These are phyloP conservation scores for Bujurquina vittata DNA, from an alignment of 2,113 vertebrate species.

Conservation along the genomic window DNA sequence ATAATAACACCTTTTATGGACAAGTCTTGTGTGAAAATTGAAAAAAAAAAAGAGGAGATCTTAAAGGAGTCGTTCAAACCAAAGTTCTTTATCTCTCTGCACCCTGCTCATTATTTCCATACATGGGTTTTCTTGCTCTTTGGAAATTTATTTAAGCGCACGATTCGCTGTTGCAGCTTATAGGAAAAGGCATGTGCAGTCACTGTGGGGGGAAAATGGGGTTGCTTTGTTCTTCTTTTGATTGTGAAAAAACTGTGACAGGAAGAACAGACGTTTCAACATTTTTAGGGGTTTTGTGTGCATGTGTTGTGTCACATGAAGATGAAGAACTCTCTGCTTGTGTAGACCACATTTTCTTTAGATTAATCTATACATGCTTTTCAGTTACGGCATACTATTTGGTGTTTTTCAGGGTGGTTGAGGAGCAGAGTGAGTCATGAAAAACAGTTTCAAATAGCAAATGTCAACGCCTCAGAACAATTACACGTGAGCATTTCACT, in stretches of 20 bases:
- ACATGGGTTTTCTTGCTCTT: accelerated
- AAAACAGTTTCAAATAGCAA: background rate
- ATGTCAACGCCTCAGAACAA: background rate
- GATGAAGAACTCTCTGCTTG: background rate
- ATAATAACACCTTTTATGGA: accelerated
- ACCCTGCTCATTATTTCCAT: background rate
- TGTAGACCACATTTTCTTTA: background rate
- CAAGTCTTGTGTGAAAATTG: background rate
- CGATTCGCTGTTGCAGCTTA: too few species aligned
- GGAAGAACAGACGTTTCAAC: background rate
- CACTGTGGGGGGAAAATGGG: background rate
- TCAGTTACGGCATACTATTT: background rate
- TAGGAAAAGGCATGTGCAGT: background rate
- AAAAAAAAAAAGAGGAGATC: background rate
- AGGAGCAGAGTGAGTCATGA: background rate
- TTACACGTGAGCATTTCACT: background rate
- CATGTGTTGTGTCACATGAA: background rate
- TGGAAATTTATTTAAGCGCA: background rate
- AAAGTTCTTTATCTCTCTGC: background rate
- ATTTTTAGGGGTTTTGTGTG: background rate
- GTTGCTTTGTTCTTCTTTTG: background rate
- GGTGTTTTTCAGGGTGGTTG: background rate
- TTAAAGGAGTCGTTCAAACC: accelerated
- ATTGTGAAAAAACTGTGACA: accelerated
- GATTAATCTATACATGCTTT: background rate